Conservation (phyloP, 2,113 vertebrate genomes). For the Murina feae region DNA sequence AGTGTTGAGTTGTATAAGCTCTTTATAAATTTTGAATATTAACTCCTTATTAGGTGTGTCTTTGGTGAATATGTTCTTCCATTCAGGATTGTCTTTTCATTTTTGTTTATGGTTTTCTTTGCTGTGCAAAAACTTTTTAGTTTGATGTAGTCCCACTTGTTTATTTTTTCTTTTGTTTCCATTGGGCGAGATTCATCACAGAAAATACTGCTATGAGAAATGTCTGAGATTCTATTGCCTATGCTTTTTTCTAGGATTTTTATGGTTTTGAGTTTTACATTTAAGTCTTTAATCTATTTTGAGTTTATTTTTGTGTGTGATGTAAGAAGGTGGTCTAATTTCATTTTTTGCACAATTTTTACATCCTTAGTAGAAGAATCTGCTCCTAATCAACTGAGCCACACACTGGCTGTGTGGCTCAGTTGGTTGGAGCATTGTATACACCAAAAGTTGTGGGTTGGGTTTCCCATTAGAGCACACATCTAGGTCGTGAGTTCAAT, state of each 20-base stretch:
- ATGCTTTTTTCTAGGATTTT: neutral
- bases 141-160: neutral
- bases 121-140: neutral
- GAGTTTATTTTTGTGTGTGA: neutral
- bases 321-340: neutral
- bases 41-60: neutral
- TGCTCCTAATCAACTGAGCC: no score
- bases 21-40: neutral
- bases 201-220: neutral
- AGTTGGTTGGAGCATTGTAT: no score
- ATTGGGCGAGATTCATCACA: neutral
- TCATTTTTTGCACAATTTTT: neutral
- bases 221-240: neutral
- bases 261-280: neutral
- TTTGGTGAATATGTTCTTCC: neutral
- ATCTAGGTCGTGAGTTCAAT: no score
- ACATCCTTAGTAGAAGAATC: neutral
- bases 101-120: neutral
- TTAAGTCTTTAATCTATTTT: neutral
- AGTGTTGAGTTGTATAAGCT: neutral
- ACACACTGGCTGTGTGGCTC: no score
- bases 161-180: neutral
- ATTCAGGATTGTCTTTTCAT: neutral
- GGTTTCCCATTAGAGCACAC: no score
- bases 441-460: no score